phyloP scores from a whole-genome alignment of 2,797 vertebrate genomes.

The Rhabdophis nuchalis region DNA sequence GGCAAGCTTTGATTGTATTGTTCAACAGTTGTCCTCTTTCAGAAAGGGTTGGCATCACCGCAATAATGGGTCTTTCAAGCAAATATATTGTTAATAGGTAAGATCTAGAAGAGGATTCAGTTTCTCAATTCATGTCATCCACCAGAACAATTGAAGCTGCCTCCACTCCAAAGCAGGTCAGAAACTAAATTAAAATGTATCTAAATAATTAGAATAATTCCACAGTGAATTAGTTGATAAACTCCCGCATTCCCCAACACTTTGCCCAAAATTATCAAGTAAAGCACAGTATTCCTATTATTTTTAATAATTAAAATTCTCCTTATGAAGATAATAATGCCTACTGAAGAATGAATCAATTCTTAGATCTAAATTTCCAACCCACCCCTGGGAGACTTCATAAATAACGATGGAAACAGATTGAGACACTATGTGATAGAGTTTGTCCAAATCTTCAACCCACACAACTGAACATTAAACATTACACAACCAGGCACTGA shows the following conservation, averaged over 20 bases:
- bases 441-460: not conserved
- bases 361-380: not conserved
- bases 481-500: not conserved
- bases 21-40: not conserved
- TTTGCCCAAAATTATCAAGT: not conserved
- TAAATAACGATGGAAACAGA: not conserved
- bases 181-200: not conserved
- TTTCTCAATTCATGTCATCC: not conserved
- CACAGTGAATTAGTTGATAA: not conserved
- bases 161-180: not conserved
- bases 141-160: not conserved
- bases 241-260: not conserved
- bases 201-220: not conserved
- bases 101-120: not conserved
- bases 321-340: not conserved
- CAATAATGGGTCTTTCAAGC: not conserved
- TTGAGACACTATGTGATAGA: not conserved
- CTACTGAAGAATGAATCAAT: not conserved
- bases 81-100: not conserved
- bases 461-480: not conserved
- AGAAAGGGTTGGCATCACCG: not conserved
- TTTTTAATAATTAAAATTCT: not conserved
- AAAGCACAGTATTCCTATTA: not conserved
- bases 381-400: not conserved
- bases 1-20: not conserved